Evolutionary conservation across 30 jellyfish, hydroid and myxozoan genomes (phyloP).

Genomic region (Aurelia aurita): DNA sequence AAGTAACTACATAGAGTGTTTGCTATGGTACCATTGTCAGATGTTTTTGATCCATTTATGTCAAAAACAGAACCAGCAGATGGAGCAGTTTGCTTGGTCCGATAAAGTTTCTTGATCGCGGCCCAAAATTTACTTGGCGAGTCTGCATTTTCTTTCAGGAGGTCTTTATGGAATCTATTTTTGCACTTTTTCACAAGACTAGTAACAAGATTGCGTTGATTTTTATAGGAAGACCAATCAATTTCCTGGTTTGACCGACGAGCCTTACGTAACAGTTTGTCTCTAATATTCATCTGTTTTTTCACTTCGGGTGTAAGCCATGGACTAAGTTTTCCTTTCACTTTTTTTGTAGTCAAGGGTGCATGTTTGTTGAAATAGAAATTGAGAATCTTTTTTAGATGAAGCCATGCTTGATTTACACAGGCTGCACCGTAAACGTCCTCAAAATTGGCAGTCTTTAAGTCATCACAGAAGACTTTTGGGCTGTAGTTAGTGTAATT

Average conservation of each 20-base stretch:
- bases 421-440: slow-evolving; percentile 11
- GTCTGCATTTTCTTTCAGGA: slow-evolving; percentile 35
- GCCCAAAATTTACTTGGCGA: slow-evolving; percentile 38
- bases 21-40: slow-evolving; percentile 46
- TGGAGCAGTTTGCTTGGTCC: too few species aligned
- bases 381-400: slow-evolving; percentile 16
- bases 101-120: slow-evolving; percentile 43
- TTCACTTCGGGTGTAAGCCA: slow-evolving; percentile 57
- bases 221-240: slow-evolving; percentile 44
- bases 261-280: slow-evolving; percentile 45
- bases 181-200: slow-evolving; percentile 36
- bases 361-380: slow-evolving; percentile 46
- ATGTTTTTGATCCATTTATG: slow-evolving; percentile 44
- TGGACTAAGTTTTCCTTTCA: slow-evolving; percentile 39
- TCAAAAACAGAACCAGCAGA: slow-evolving; percentile 60
- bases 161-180: slow-evolving; percentile 32
- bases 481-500: slow-evolving; percentile 8
- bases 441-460: slow-evolving; percentile 21
- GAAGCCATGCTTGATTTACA: slow-evolving; percentile 35
- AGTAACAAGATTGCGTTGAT: slow-evolving; percentile 43
- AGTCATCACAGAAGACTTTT: slow-evolving; percentile 35
- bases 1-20: too few species aligned
- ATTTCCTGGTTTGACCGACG: slow-evolving; percentile 39
- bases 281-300: slow-evolving; percentile 42
- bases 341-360: slow-evolving; percentile 49